phyloP scores from a whole-genome alignment of 2,888 invertebrate species.

The Galeopsomyia nigrocyanea region DNA sequence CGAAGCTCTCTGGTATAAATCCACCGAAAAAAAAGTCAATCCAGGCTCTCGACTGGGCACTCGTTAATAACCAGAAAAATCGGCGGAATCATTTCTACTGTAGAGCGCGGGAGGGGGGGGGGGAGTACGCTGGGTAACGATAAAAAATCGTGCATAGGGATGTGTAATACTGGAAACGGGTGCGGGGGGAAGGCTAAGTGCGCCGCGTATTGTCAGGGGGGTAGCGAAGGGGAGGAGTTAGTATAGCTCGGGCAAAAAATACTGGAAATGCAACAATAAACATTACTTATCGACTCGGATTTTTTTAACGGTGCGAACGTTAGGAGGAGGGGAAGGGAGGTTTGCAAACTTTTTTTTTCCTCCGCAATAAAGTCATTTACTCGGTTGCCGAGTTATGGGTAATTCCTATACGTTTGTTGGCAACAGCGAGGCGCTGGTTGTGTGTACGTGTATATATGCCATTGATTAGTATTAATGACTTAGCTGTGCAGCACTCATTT shows the following conservation, averaged over 20 bases:
- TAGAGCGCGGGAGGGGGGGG: constrained; percentile 43
- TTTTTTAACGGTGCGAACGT: constrained; percentile 61
- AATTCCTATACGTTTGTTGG: constrained; percentile 61
- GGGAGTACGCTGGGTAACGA: constrained; percentile 41
- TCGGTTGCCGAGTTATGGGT: constrained; percentile 66
- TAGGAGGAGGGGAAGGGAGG: background rate
- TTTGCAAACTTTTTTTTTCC: constrained; percentile 60
- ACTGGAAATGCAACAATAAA: constrained; percentile 67
- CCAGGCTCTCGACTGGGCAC: constrained; percentile 40
- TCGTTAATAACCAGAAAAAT: constrained; percentile 62
- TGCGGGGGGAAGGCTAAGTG: constrained; percentile 31
- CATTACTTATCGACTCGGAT: constrained; percentile 68
- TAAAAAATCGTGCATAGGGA: constrained; percentile 43
- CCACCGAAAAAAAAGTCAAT: constrained; percentile 48
- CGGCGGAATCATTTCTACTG: constrained; percentile 49
- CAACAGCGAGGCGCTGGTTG: constrained; percentile 15
- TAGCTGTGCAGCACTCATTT: constrained; percentile 67
- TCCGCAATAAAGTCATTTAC: constrained; percentile 68
- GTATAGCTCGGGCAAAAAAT: constrained; percentile 35
- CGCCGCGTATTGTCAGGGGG: constrained; percentile 31
- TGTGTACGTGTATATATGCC: constrained; percentile 49
- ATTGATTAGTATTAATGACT: constrained; percentile 70
- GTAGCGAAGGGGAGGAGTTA: background rate
- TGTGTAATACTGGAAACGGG: constrained; percentile 34
- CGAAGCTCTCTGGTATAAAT: constrained; percentile 44